Evolutionary conservation across 2,797 vertebrate genomes (phyloP), one percentile per base, ranked within the genome.

Genomic region (Melanotaenia maccullochi): DNA sequence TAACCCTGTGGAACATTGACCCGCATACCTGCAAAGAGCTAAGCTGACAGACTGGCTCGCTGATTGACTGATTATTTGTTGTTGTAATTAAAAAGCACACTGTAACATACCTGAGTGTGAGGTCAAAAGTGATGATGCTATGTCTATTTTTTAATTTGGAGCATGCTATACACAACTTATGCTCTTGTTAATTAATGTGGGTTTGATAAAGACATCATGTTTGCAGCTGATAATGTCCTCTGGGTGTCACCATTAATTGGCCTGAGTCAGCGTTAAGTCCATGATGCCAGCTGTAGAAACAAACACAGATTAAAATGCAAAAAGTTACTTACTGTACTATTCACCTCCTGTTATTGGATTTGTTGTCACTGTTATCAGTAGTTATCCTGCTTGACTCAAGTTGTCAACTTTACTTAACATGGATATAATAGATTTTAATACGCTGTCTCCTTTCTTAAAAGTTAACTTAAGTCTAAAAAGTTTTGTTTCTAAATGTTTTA

Each of bases 1-100:
- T 96, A 93, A 93, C 94, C 87, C 81, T 33, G 91, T 94, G 94
- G 94, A 95, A 90, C 90, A 88, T 96, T 95, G 95, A 95, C 93
- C 93, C 94, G 78, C 42, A 35, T 65, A 86, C 91, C 87, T 78
- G 60, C 82, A 93, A 94, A 95, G 93, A 92, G 89, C 93, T 93
- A 86, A 89, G 90, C 85, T 91, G 89, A 89, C 76, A 75, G 81
- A 71, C 81, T 66, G 72, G 67, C 55, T 75, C 72, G 73, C 60
- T 54, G 51, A 73, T 56, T 76, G 28, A 83, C 76, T 88, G 59
- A 42, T 56, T 16, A 16, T 9, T 87, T 69, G 70, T 65, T 66
- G 62, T 59, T 82, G 70, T 73, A 77, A 80, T 84, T 75, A 63
- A 81, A 68, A 44, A 60, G 59, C 49, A 58, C 64, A 75, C 62